Conservation (phyloP, 2,888 invertebrate genomes). For the Liodrosophila aerea region DNA sequence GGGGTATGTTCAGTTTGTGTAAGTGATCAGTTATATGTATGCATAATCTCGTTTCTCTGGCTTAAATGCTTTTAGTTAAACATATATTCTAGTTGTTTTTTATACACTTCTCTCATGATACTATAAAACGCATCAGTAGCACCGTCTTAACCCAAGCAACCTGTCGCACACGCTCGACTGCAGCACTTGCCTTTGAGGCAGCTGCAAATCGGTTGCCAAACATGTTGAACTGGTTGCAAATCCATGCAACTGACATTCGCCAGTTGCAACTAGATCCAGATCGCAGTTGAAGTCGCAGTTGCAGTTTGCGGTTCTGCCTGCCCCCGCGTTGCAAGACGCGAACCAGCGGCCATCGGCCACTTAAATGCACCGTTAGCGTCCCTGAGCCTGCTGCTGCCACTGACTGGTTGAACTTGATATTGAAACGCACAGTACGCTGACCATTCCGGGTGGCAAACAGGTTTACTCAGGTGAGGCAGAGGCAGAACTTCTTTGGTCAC, state of each 20-base stretch:
- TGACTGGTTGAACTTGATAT: constrained; percentile 81
- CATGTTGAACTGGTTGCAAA: constrained; percentile 73
- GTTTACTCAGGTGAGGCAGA: constrained; percentile 24
- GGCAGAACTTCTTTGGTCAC: too few species aligned
- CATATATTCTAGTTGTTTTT: too few species aligned
- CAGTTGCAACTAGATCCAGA: constrained; percentile 23
- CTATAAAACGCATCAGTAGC: too few species aligned
- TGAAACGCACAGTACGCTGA: constrained; percentile 60
- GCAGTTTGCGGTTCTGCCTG: constrained; percentile 16
- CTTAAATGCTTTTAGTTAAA: too few species aligned
- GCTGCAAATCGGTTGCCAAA: constrained; percentile 66
- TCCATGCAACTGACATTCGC: constrained; percentile 60
- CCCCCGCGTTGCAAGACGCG: constrained; percentile 38
- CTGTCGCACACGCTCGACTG: neutral
- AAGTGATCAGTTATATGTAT: too few species aligned
- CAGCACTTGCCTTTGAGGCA: constrained; percentile 29
- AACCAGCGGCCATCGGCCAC: constrained; percentile 52
- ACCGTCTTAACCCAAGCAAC: too few species aligned
- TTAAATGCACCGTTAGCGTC: constrained; percentile 61
- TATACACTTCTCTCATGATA: too few species aligned
- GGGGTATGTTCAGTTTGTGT: too few species aligned
- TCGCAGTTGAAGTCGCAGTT: constrained; percentile 10
- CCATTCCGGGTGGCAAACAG: constrained; percentile 37
- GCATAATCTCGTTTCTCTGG: too few species aligned
- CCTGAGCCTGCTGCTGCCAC: constrained; percentile 34